phyloP scores from a whole-genome alignment of 2,113 vertebrate species.

The Capricornis sumatraensis region DNA sequence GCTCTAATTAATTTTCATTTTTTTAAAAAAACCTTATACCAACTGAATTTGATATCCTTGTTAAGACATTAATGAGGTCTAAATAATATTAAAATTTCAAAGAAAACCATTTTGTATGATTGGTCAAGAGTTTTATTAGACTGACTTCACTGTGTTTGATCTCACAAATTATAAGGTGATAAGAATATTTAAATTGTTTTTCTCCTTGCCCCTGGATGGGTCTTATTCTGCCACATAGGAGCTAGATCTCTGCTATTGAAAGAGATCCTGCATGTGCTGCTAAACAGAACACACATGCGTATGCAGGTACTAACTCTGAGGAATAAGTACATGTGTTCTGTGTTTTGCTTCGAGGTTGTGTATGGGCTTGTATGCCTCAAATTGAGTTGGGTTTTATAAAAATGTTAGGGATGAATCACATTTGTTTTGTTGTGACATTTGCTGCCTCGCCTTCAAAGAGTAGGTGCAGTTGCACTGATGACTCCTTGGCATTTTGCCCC shows the following conservation, averaged over 20 bases:
- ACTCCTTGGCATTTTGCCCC: neutral
- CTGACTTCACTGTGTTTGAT: neutral
- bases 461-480: neutral
- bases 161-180: neutral
- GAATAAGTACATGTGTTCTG: neutral
- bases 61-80: neutral
- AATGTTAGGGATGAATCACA: neutral
- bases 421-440: constrained; percentile 27
- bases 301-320: neutral
- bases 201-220: neutral
- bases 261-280: neutral
- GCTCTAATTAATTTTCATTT: constrained; percentile 34
- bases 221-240: neutral
- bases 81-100: neutral
- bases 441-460: neutral
- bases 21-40: neutral
- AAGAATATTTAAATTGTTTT: neutral
- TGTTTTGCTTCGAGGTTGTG: neutral
- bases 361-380: neutral
- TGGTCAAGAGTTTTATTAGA: neutral
- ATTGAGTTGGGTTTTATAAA: neutral
- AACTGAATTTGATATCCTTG: neutral
- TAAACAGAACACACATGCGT: rapidly evolving
- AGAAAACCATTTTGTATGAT: neutral
- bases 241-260: neutral